phyloP scores from a whole-genome alignment of 2,113 vertebrate species.

The Ibidorhyncha struthersii region DNA sequence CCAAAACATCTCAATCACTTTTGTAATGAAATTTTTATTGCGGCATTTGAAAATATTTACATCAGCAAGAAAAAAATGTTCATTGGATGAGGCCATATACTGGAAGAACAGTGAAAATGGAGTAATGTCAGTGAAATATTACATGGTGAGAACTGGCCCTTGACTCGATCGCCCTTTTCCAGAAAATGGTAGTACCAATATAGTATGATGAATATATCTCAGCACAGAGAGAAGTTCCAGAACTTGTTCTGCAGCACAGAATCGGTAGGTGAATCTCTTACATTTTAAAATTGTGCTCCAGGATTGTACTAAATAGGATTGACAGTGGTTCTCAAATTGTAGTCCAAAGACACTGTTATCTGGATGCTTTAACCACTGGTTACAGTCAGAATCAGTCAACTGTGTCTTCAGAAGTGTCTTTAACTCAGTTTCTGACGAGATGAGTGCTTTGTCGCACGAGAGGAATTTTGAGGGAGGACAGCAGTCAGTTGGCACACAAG shows the following conservation, averaged over 20 bases:
- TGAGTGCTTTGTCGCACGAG: fast-evolving
- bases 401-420: not conserved
- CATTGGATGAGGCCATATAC: not conserved
- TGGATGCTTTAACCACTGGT: not conserved
- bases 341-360: not conserved
- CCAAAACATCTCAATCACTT: slow-evolving; percentile 40
- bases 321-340: not conserved
- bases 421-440: not conserved
- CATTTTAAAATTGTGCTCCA: slow-evolving; percentile 23
- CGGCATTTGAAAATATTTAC: slow-evolving; percentile 23
- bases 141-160: not conserved
- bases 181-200: fast-evolving
- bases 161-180: not conserved
- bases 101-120: not conserved
- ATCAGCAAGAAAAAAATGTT: not conserved
- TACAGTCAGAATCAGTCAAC: not conserved
- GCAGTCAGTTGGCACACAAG: not conserved
- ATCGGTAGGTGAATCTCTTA: not conserved
- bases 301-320: slow-evolving; percentile 12
- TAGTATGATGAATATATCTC: not conserved
- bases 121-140: not conserved
- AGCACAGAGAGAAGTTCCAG: not conserved
- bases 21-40: slow-evolving; percentile 50
- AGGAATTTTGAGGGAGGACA: not conserved
- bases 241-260: not conserved